These are phyloP conservation scores for Trissonchulus sp. DNA, from an alignment of 2,888 invertebrate species.

Conservation along the genomic window DNA sequence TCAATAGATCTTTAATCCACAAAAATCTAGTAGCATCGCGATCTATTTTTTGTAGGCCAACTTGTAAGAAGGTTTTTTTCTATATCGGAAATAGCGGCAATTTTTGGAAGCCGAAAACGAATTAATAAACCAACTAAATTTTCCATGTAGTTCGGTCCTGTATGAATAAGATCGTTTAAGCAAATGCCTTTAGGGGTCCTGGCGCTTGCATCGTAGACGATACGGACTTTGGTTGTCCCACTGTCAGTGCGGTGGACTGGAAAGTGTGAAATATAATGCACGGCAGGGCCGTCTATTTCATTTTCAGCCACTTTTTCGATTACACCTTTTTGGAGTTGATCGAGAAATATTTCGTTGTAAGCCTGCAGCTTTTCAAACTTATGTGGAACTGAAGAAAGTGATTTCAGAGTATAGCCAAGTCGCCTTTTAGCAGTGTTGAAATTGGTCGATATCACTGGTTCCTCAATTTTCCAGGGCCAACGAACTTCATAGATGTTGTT, in stretches of 20 bases:
- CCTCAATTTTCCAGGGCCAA: background rate
- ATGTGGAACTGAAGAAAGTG: background rate
- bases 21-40: constrained; percentile 31
- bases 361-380: background rate
- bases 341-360: background rate
- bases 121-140: background rate
- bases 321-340: background rate
- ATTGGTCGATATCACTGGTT: background rate
- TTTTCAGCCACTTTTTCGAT: background rate
- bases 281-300: background rate
- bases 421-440: background rate
- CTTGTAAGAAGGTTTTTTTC: constrained; percentile 41
- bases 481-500: background rate
- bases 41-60: constrained; percentile 33
- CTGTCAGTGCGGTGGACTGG: background rate
- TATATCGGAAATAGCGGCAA: constrained; percentile 33
- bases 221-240: constrained; percentile 3
- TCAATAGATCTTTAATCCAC: background rate
- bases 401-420: background rate
- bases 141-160: background rate
- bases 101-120: background rate
- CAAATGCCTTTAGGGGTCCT: constrained; percentile 2
- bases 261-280: background rate
- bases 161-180: constrained; percentile 11
- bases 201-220: constrained; percentile 12